Percentiles rank a stretch among this genome's conserved stretches.
phyloP scores from a whole-genome alignment of 2,113 vertebrate genomes.

The Podiceps cristatus region DNA sequence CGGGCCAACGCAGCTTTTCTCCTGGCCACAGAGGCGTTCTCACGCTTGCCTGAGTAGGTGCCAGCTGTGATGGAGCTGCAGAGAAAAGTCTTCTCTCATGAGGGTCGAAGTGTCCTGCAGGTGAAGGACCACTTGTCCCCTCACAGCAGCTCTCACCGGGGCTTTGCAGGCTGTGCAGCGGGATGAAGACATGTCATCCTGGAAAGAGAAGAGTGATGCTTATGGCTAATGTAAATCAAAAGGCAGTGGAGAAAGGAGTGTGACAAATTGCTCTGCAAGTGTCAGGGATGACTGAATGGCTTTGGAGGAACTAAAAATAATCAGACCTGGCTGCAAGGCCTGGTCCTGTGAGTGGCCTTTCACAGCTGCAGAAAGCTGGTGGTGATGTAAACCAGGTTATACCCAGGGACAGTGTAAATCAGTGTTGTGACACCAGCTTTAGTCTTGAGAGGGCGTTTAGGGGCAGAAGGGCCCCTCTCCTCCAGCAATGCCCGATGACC shows the following conservation, averaged over 20 bases:
- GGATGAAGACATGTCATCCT: background rate
- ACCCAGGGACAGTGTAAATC: background rate
- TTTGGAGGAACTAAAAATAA: background rate
- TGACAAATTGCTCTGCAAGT: background rate
- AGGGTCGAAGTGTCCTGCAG: too few species aligned
- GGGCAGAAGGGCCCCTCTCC: background rate
- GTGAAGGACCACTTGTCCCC: background rate
- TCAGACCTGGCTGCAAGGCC: background rate
- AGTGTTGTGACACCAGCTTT: background rate
- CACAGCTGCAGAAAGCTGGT: background rate
- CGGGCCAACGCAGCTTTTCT: background rate
- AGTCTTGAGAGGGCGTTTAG: background rate
- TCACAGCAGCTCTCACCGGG: background rate
- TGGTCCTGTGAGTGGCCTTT: background rate
- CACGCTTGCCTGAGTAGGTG: fast-evolving
- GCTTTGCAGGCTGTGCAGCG: fast-evolving
- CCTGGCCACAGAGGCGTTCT: fast-evolving
- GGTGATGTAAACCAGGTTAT: fast-evolving
- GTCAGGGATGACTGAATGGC: background rate
- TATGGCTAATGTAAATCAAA: background rate
- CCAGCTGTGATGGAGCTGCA: fast-evolving
- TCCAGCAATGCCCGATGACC: fast-evolving
- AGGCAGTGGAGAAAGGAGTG: background rate
- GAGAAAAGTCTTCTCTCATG: background rate
- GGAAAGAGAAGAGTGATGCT: background rate